phyloP scores from a whole-genome alignment of 2,113 vertebrate genomes.

The Todiramphus chloris region DNA sequence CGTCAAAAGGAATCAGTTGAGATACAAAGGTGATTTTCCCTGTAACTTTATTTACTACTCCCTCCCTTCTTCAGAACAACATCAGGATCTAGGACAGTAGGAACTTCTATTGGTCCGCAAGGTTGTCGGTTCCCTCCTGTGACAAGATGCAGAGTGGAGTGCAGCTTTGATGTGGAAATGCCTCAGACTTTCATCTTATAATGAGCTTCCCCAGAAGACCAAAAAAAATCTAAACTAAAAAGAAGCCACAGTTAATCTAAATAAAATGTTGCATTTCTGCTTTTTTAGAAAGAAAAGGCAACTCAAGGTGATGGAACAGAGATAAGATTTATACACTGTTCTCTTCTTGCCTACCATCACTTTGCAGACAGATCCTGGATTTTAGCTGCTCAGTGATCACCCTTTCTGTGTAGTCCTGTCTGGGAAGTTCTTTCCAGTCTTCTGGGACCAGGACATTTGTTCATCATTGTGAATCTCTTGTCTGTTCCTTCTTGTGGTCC shows the following conservation, averaged over 20 bases:
- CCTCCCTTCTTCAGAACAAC: neutral
- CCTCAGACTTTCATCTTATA: neutral
- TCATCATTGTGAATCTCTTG: neutral
- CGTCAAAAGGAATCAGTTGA: neutral
- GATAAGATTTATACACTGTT: neutral
- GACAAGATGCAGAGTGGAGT: neutral
- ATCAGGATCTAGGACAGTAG: neutral
- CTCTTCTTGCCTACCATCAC: neutral
- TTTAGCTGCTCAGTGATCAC: neutral
- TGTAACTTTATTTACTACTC: neutral
- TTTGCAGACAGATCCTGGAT: neutral
- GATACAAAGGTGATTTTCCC: neutral
- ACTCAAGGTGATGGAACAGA: neutral
- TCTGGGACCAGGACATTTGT: neutral
- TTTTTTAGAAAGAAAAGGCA: neutral
- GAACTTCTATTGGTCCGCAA: neutral
- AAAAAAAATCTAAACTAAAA: neutral
- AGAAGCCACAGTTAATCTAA: neutral
- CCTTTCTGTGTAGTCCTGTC: neutral
- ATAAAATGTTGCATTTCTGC: neutral
- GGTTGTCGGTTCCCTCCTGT: neutral
- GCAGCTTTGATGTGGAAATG: constrained; percentile 37
- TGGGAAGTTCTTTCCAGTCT: neutral
- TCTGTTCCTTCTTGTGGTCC: neutral
- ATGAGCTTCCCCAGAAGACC: neutral